Evolutionary conservation across 2,888 invertebrate genomes (phyloP), one percentile per base, ranked within the genome.

Genomic region (Patella ulyssiponensis): DNA sequence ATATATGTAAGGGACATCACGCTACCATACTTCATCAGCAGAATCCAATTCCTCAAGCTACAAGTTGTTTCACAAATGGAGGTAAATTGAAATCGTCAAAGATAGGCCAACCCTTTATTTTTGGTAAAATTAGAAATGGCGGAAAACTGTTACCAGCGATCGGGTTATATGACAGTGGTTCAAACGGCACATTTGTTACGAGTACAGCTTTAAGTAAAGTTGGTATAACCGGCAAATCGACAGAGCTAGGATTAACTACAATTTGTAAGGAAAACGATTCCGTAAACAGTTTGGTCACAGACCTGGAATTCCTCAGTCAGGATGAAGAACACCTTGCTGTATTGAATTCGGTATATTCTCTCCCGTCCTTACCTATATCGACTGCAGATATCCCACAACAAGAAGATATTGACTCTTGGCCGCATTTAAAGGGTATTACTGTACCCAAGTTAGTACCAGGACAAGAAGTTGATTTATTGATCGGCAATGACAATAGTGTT

Each of bases 371-470:
- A 3, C 27, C 27, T 27, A 33, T 74, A 4, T 74, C 58, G n/a
- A 5, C 23, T 14, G 7, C 7, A 52, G 69, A 75, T 20, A n/a
- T 44, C 23, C 20, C 15, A 3, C 20, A 4, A 20, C 69, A 64
- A 17, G 58, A 75, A 23, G 52, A 70, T 69, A 53, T 75, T 12
- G 70, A 75, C 51, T n/a, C 64, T 12, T 75, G 69, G 75, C 20
- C 7, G 15, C 27, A 75, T 75, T 69, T 75, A 51, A 52, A 75
- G 14, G 75, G 23, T n/a, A 23, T 75, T 14, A 52, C n/a, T 23
- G 33, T 69, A 53, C 75, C 54, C 11, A 27, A 27, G 27, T 4
- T 17, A 9, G 17, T 75, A 4, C 52, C 33, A n/a, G 58, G 51
- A n/a, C n/a, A 12, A 9, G 17, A 75, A 14, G 75, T 69, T 7